Evolutionary conservation across 2,113 vertebrate genomes (phyloP), one percentile per base, ranked within the genome.

Genomic region (Lepidothrix coronata): DNA sequence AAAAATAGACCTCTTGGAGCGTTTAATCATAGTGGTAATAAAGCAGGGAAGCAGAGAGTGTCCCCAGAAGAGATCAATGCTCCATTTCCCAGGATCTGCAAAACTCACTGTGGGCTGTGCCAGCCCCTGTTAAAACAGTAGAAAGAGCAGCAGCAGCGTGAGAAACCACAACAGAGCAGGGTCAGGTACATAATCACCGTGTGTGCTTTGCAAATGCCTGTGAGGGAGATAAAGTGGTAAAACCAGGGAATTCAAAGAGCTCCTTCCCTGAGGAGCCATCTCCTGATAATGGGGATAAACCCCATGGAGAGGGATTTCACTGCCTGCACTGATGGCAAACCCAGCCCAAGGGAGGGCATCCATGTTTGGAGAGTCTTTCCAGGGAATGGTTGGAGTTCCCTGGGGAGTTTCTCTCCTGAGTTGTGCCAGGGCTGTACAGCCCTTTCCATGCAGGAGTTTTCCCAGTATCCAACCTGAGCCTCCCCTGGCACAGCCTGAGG

Each of bases 141-240:
- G 6, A 19, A 23, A 58, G 41, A 62, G 33, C 35, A 8, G 24
- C 49, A 8, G 7, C 1, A 0, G 16, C 3, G 19, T 28, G 8
- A 37, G 46, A 24, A 37, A 67, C 25, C 4, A 7, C 21, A 73
- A 3, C 21, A 5, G 51, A 62, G 78, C 72, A 51, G 66, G 66
- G 1, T 31, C n/a, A 8, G 59, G 59, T 20, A 2, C 6, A 0
- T 8, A 24, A 33, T 41, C 33, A 27, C 43, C 0, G 12, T 52
- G 17, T 27, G 2, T 0, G 16, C 52, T 43, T 51, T 35, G 48
- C 35, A n/a, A 61, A 46, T 4, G 33, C 6, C 1, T 6, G 49
- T 17, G 9, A 33, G 33, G n/a, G 21, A 48, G 27, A 30, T 4
- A 14, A 66, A 67, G 68, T 5, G 43, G 57, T 23, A 39, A 51